phyloP scores from a whole-genome alignment of 1,140 invertebrate genomes.

The Dolichoris vasculosae region DNA sequence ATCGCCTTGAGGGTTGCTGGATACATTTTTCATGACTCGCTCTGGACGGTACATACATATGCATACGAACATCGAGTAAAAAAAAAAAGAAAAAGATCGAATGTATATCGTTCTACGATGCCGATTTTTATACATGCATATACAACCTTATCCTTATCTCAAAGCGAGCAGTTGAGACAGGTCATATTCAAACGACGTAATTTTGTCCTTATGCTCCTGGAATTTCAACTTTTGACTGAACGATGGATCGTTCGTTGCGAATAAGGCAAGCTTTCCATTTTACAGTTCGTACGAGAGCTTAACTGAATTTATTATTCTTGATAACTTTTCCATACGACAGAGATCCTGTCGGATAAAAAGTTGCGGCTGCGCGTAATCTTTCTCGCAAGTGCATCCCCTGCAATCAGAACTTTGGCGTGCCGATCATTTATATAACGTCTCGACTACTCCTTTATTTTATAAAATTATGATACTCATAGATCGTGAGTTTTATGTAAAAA shows the following conservation, averaged over 20 bases:
- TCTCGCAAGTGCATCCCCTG: slow-evolving; percentile 36
- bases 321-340: slow-evolving; percentile 59
- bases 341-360: slow-evolving; percentile 28
- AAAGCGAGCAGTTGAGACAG: slow-evolving; percentile 12
- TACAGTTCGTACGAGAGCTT: not conserved
- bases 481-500: not conserved
- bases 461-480: not conserved
- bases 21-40: slow-evolving; percentile 73
- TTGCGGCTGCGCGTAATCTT: slow-evolving; percentile 31
- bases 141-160: not conserved
- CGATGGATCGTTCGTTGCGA: slow-evolving; percentile 56
- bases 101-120: slow-evolving; percentile 34
- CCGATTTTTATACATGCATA: not conserved
- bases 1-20: slow-evolving; percentile 65
- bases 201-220: slow-evolving; percentile 53
- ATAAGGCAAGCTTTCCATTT: slow-evolving; percentile 60
- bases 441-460: not conserved
- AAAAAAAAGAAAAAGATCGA: not conserved
- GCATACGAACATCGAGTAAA: not conserved
- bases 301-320: slow-evolving; percentile 66
- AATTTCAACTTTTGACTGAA: slow-evolving; percentile 56
- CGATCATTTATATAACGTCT: not conserved
- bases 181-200: slow-evolving; percentile 66
- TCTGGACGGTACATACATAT: slow-evolving; percentile 44
- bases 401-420: not conserved